Percentiles rank a stretch among this genome's conserved stretches.
Evolutionary conservation across 2,888 invertebrate species (phyloP).

Genomic region (Sphecodes monilicornis): DNA sequence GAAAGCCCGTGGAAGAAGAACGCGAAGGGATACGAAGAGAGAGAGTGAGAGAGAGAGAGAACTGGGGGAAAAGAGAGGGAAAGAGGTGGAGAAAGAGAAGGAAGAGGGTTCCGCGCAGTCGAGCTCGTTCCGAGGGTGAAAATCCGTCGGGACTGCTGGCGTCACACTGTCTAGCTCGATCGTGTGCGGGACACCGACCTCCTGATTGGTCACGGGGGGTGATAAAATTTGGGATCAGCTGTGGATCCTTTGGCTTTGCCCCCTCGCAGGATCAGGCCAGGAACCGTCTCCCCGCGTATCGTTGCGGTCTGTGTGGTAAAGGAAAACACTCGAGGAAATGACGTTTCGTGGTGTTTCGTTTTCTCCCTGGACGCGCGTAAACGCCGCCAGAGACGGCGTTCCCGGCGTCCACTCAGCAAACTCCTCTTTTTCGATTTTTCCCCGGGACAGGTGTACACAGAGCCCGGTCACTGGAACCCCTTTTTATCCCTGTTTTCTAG

Average conservation of each 20-base stretch:
- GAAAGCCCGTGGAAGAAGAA: not conserved
- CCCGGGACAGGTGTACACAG: conserved; percentile 17
- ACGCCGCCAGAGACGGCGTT: conserved; percentile 13
- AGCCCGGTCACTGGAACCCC: conserved; percentile 8
- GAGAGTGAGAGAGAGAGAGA: not conserved
- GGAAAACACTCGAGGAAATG: conserved; percentile 61
- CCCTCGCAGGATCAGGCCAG: conserved; percentile 20
- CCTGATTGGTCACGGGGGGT: conserved; percentile 66
- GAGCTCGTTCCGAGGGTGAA: conserved; percentile 71
- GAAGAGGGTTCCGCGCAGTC: conserved; percentile 46
- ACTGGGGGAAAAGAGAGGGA: not conserved
- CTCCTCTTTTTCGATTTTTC: conserved; percentile 11
- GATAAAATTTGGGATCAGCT: conserved; percentile 74
- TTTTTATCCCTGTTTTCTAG: not conserved
- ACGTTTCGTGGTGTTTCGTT: conserved; percentile 46
- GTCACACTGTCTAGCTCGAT: conserved; percentile 72
- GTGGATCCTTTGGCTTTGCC: conserved; percentile 48
- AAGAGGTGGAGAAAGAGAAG: not conserved
- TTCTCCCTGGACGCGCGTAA: conserved; percentile 18
- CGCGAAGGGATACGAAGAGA: not conserved
- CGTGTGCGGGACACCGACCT: conserved; percentile 68
- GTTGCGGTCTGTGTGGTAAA: conserved; percentile 50
- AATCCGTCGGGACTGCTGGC: conserved; percentile 73
- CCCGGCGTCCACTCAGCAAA: conserved; percentile 10
- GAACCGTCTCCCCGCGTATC: conserved; percentile 39